Evolutionary conservation across 2,797 vertebrate genomes (phyloP), one percentile per base, ranked within the genome.

Genomic region (Atherinosoma microstoma): DNA sequence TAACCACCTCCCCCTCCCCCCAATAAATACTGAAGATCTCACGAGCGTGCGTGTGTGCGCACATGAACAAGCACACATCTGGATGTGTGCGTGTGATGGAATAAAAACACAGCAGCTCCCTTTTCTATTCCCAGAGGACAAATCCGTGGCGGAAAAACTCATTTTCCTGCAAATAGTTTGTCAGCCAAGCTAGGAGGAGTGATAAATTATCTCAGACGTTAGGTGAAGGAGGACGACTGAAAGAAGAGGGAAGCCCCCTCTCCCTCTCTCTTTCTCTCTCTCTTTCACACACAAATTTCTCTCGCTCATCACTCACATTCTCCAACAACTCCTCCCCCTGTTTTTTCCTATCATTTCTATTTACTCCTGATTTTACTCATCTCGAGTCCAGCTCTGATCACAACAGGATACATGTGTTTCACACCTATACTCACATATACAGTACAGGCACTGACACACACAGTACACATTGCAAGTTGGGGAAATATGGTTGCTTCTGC

Each of bases 131-230:
- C 96, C 95, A 96, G 95, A 96, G 96, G 96, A 97, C 95, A 95
- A 96, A 96, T 96, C 96, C 94, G 93, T 94, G 92, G 93, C 93
- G 94, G 95, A 96, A 96, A 96, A 96, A 96, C 96, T 97, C 95
- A 97, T 97, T 97, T 97, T 96, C 96, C 96, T 96, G 95, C 95
- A 96, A 97, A 97, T 96, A 96, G 96, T 97, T 97, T 97, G 96
- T 97, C 96, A 97, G 95, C 94, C 94, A 93, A 95, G 95, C 96
- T 95, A 95, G 95, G 93, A 96, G 94, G 93, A 96, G 96, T 95
- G 95, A 97, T 97, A 96, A 97, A 97, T 97, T 96, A 97, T 95
- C 94, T 91, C 93, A 92, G 93, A 94, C 93, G 89, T 91, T 93
- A 91, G 92, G 92, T 94, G 91, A 93, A 91, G 92, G 90, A 93